Evolutionary conservation across 2,888 invertebrate genomes (phyloP).

Genomic region (Diarsia dahlii): DNA sequence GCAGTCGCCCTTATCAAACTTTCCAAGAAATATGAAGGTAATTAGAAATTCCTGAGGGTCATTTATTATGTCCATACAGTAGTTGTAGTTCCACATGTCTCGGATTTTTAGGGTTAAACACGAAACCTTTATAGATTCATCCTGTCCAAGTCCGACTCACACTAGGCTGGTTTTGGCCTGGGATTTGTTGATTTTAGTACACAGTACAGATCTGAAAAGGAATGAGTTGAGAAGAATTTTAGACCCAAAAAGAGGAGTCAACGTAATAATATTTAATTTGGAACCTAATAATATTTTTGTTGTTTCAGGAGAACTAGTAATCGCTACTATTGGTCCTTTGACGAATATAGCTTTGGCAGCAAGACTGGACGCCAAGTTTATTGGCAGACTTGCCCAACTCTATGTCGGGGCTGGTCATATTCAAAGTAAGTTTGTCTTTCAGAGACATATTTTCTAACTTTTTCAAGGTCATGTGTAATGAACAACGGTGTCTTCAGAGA

Average conservation of each 20-base stretch:
- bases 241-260: background rate
- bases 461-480: background rate
- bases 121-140: too few species aligned
- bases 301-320: slow-evolving; percentile 89
- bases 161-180: too few species aligned
- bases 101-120: too few species aligned
- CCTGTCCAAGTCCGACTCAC: too few species aligned
- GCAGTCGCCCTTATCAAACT: slow-evolving; percentile 90
- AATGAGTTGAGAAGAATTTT: background rate
- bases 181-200: too few species aligned
- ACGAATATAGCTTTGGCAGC: slow-evolving; percentile 95
- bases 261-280: too few species aligned
- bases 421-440: slow-evolving; percentile 71
- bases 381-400: slow-evolving; percentile 91
- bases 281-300: background rate
- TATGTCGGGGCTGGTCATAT: slow-evolving; percentile 95
- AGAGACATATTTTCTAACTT: background rate
- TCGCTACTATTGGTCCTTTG: slow-evolving; percentile 93
- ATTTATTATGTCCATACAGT: background rate
- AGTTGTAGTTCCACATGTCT: too few species aligned
- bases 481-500: background rate
- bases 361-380: slow-evolving; percentile 92
- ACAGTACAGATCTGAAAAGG: too few species aligned
- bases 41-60: background rate
- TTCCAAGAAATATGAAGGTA: slow-evolving; percentile 87